Evolutionary conservation across 2,888 invertebrate species (phyloP).

Genomic region (Drosophila macrospina): DNA sequence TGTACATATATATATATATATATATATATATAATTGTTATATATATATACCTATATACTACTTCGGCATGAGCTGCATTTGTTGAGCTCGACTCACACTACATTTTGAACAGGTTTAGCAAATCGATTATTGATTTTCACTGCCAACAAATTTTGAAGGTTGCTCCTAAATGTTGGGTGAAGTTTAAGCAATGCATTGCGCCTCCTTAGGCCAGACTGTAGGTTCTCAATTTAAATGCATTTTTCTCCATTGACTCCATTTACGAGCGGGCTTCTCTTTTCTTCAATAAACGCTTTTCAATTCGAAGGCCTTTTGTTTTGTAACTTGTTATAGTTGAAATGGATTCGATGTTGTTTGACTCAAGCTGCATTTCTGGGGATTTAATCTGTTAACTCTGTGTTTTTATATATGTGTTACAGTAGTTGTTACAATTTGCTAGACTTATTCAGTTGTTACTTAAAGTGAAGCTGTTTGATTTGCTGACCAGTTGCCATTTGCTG

Average conservation of each 20-base stretch:
- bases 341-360: slow-evolving; percentile 12
- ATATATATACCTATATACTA: slow-evolving; percentile 8
- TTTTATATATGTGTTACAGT: not conserved
- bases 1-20: not conserved
- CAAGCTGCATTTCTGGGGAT: not conserved
- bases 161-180: slow-evolving; percentile 47
- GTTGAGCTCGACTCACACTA: slow-evolving; percentile 37
- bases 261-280: slow-evolving; percentile 7
- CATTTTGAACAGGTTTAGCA: slow-evolving; percentile 39
- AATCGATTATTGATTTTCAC: slow-evolving; percentile 74
- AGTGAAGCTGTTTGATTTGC: not conserved
- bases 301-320: slow-evolving; percentile 17
- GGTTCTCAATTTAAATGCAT: slow-evolving; percentile 1
- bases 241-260: slow-evolving; percentile 7
- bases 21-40: slow-evolving; percentile 1
- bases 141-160: slow-evolving; percentile 61
- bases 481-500: not conserved
- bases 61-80: slow-evolving; percentile 25
- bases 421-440: no score
- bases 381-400: not conserved
- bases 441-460: not conserved
- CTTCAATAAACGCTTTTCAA: slow-evolving; percentile 9
- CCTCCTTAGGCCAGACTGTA: slow-evolving; percentile 29
- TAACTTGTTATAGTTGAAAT: slow-evolving; percentile 17
- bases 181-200: slow-evolving; percentile 31